Percentiles rank a stretch among this genome's conserved stretches.
These are phyloP conservation scores for Melipona quadrifasciata DNA, from an alignment of 1,140 invertebrate genomes.

Conservation along the genomic window DNA sequence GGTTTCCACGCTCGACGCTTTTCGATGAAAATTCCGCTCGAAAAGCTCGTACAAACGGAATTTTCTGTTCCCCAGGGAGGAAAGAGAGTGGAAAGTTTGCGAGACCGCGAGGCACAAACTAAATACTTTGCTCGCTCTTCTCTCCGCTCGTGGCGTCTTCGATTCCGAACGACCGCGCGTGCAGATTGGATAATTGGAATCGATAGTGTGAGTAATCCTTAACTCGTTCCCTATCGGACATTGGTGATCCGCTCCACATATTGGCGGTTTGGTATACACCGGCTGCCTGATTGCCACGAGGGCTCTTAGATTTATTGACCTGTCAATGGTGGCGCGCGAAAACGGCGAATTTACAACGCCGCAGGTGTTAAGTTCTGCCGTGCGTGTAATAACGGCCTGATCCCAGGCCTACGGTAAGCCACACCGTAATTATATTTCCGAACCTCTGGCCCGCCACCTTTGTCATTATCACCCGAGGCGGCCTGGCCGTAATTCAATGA, in stretches of 20 bases:
- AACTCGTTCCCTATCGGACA: conserved; percentile 57
- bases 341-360: conserved; percentile 75
- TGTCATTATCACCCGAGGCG: conserved; percentile 70
- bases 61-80: not conserved
- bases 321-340: conserved; percentile 75
- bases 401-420: conserved; percentile 69
- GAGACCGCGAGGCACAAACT: not conserved
- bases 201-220: conserved; percentile 56
- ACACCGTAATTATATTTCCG: conserved; percentile 74
- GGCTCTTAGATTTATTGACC: conserved; percentile 77
- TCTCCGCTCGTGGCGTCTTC: not conserved
- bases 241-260: conserved; percentile 66
- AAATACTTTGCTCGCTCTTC: too few relatives aligned
- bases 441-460: conserved; percentile 62
- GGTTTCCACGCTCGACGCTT: not conserved
- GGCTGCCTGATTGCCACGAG: conserved; percentile 69
- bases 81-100: not conserved
- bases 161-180: too few relatives aligned
- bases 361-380: conserved; percentile 77
- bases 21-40: too few relatives aligned
- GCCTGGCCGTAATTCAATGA: conserved; percentile 62
- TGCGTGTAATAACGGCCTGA: conserved; percentile 70
- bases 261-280: conserved; percentile 63
- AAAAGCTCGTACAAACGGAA: not conserved
- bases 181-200: conserved; percentile 14